Evolutionary conservation across 2,113 vertebrate species (phyloP).

Genomic region (Sialia sialis): DNA sequence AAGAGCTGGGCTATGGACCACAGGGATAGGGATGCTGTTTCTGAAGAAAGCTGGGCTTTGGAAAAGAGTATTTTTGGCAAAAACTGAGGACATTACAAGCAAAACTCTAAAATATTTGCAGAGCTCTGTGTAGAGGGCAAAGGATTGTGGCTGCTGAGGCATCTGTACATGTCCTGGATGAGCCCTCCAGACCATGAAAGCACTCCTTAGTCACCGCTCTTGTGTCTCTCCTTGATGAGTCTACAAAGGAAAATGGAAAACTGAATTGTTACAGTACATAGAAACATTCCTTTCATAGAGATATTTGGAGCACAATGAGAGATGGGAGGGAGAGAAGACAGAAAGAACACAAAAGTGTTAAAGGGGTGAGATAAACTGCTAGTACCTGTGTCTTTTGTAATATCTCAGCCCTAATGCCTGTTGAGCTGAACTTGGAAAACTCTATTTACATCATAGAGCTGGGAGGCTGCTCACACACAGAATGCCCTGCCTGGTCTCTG

Average conservation of each 20-base stretch:
- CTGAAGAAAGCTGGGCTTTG: not conserved
- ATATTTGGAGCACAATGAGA: not conserved
- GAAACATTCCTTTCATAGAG: not conserved
- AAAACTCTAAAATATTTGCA: not conserved
- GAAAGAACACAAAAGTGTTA: not conserved
- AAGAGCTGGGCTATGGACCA: not conserved
- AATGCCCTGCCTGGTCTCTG: not conserved
- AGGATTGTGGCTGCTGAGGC: not conserved
- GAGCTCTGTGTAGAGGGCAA: not conserved
- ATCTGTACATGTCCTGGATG: not conserved
- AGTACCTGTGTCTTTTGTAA: not conserved
- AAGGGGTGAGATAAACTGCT: not conserved
- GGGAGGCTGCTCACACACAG: not conserved
- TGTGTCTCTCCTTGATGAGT: not conserved
- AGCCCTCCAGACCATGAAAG: not conserved
- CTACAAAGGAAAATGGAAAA: not conserved
- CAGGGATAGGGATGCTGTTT: not conserved
- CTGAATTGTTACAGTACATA: not conserved
- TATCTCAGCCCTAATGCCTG: not conserved
- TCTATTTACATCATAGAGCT: not conserved
- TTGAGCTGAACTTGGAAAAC: not conserved
- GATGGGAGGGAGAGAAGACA: not conserved
- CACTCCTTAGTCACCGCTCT: not conserved
- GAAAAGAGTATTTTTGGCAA: not conserved
- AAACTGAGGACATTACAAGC: not conserved